phyloP scores from a whole-genome alignment of 2,888 invertebrate species.

The Leptura quadrifasciata region DNA sequence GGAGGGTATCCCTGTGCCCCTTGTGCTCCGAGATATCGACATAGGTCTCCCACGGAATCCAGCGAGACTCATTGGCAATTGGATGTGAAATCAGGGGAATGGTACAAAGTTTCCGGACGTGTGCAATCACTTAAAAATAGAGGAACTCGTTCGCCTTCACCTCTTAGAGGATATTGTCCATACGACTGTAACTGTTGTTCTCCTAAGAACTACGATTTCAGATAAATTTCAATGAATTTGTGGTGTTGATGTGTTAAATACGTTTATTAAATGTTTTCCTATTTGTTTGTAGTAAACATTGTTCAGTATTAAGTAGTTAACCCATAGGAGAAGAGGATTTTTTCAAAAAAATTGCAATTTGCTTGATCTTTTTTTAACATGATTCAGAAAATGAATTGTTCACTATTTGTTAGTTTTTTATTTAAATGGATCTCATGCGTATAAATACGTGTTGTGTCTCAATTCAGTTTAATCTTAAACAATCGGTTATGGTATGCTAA shows the following conservation, averaged over 20 bases:
- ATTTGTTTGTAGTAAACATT: neutral
- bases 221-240: slow-evolving; percentile 6
- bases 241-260: slow-evolving; percentile 8
- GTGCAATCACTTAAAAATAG: neutral
- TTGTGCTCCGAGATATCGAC: neutral
- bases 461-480: no score
- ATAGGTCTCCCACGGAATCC: slow-evolving; percentile 5
- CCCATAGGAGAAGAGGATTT: no score
- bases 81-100: slow-evolving; percentile 64
- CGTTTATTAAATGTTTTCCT: neutral
- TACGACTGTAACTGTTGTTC: slow-evolving; percentile 25
- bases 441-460: no score
- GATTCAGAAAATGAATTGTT: no score
- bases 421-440: no score
- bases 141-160: neutral
- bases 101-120: slow-evolving; percentile 62
- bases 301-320: no score
- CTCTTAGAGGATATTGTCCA: slow-evolving; percentile 18
- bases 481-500: no score
- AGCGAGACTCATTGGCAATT: slow-evolving; percentile 61
- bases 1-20: neutral
- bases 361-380: no score
- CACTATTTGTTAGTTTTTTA: no score
- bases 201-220: slow-evolving; percentile 3
- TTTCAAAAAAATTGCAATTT: no score